Evolutionary conservation across 1,140 invertebrate genomes (phyloP).

Genomic region (Plectrocnemia conspersa): DNA sequence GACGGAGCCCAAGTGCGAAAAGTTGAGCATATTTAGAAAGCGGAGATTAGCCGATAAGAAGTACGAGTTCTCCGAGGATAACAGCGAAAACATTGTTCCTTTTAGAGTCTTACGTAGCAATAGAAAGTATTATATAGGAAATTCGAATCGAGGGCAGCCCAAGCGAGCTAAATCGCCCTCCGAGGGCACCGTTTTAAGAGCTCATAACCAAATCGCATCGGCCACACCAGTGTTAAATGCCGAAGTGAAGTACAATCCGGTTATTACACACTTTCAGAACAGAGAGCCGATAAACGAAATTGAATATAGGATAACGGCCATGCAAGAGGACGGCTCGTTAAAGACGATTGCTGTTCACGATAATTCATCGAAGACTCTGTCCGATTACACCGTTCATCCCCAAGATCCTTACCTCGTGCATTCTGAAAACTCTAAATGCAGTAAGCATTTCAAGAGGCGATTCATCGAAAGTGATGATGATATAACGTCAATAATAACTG

Average conservation of each 20-base stretch:
- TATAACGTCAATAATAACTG: constrained; percentile 50
- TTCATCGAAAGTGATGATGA: constrained; percentile 52
- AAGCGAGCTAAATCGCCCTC: constrained; percentile 44
- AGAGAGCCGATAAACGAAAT: constrained; percentile 44
- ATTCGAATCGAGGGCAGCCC: constrained; percentile 39
- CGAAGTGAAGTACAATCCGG: constrained; percentile 39
- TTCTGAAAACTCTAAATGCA: constrained; percentile 50
- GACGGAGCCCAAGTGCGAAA: constrained; percentile 71
- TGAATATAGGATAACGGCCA: constrained; percentile 49
- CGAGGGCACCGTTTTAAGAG: constrained; percentile 44
- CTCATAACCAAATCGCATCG: constrained; percentile 48
- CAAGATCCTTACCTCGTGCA: constrained; percentile 51
- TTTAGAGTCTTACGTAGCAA: constrained; percentile 57
- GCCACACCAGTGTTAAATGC: constrained; percentile 40
- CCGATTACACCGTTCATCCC: constrained; percentile 45
- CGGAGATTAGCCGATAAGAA: constrained; percentile 83
- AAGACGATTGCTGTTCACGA: constrained; percentile 50
- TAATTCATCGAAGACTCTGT: constrained; percentile 49
- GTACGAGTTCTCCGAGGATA: constrained; percentile 85
- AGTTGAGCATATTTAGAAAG: constrained; percentile 74
- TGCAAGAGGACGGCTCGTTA: constrained; percentile 50
- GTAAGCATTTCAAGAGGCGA: constrained; percentile 49
- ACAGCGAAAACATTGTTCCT: constrained; percentile 78
- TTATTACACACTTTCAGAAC: constrained; percentile 37
- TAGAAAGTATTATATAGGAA: constrained; percentile 50